A percentile compares a stretch with the other conserved stretches of the same genome.
phyloP scores from a whole-genome alignment of 2,113 vertebrate species.

The Dicerorhinus sumatrensis region DNA sequence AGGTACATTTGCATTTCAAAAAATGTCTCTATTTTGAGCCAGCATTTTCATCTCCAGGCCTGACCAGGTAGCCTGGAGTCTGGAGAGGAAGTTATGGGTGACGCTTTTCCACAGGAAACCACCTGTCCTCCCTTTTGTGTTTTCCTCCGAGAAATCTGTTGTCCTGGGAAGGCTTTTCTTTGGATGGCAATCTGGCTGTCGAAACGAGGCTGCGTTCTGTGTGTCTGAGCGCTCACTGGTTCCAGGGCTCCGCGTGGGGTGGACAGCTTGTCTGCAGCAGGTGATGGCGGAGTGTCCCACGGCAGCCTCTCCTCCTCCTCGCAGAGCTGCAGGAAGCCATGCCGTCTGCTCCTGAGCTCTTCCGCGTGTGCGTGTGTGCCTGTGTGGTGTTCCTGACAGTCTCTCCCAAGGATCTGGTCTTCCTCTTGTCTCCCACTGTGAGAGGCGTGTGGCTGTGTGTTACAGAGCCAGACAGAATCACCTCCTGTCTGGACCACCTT shows the following conservation, averaged over 20 bases:
- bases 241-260: slow-evolving; percentile 47
- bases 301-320: not conserved
- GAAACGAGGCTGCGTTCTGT: slow-evolving; percentile 24
- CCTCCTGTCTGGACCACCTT: not conserved
- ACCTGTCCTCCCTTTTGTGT: slow-evolving; percentile 77
- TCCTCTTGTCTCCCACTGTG: not conserved
- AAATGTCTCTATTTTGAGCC: not conserved
- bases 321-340: not conserved
- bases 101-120: slow-evolving; percentile 61
- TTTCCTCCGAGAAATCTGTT: slow-evolving; percentile 77
- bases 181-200: slow-evolving; percentile 25
- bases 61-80: slow-evolving; percentile 4
- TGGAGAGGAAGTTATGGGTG: slow-evolving; percentile 61
- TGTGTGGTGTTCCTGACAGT: not conserved
- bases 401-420: not conserved
- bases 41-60: slow-evolving; percentile 14
- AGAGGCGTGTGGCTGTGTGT: not conserved
- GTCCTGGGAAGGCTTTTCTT: slow-evolving; percentile 62
- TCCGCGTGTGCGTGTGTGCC: fast-evolving
- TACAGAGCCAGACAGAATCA: not conserved
- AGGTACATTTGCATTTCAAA: slow-evolving; percentile 43
- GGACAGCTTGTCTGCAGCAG: slow-evolving; percentile 66
- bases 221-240: not conserved
- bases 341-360: not conserved
- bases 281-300: slow-evolving; percentile 38